phyloP scores from a whole-genome alignment of 2,113 vertebrate species.

The Microcebus murinus region DNA sequence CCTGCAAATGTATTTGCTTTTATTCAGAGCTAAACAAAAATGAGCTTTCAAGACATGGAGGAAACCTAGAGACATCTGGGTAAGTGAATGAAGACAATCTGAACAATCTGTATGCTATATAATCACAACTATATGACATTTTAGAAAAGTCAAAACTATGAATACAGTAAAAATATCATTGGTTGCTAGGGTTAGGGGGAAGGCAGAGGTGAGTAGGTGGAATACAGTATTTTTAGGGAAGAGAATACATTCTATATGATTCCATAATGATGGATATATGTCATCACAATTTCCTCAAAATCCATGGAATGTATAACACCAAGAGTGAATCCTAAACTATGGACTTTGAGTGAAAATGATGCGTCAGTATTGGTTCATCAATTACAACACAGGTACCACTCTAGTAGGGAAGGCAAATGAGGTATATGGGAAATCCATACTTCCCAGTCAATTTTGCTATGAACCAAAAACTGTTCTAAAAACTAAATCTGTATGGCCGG shows the following conservation, averaged over 20 bases:
- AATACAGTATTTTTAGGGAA: background rate
- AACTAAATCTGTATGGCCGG: background rate
- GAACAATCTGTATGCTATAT: background rate
- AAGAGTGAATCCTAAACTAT: background rate
- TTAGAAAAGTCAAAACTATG: background rate
- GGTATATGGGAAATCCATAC: background rate
- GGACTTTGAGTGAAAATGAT: background rate
- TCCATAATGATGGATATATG: background rate
- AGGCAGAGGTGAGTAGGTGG: fast-evolving
- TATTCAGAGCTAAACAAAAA: background rate
- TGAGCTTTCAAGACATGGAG: background rate
- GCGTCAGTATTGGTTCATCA: background rate
- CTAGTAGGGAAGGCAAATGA: fast-evolving
- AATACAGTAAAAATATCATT: background rate
- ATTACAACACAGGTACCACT: background rate
- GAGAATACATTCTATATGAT: background rate
- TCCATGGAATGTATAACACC: background rate
- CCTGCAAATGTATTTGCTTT: background rate
- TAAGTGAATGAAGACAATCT: background rate
- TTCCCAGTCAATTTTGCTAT: background rate
- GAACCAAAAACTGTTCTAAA: background rate
- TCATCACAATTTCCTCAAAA: background rate
- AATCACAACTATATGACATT: background rate
- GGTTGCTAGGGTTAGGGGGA: background rate
- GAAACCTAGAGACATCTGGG: background rate